Evolutionary conservation across 1,140 invertebrate genomes (phyloP), one percentile per base, ranked within the genome.

Genomic region (Drosophila trapezifrons): DNA sequence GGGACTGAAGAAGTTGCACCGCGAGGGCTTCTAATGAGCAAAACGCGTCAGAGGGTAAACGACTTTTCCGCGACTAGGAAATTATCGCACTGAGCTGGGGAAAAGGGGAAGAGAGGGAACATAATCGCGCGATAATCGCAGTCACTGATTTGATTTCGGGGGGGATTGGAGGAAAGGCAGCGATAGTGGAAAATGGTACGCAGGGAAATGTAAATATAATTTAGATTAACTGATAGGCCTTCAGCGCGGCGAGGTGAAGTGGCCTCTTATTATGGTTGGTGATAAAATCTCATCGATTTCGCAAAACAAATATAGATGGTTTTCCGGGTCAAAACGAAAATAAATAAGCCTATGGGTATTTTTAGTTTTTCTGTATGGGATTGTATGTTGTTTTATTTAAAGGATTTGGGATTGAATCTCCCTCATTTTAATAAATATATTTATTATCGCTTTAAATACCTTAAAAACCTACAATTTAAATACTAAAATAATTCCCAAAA

Each of bases 41-140:
- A 57, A 70, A 40, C 67, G 64, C 67, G 65, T 70, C 25, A 43
- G 29, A 32, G 35, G 67, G 37, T 32, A 71, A 70, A 69, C 56
- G 40, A 69, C 49, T 69, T 70, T 55, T 69, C 37, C 32, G 17
- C 45, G 37, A 64, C 38, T 49, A 15, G 25, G 45, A 40, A 69
- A 70, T 56, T 55, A 70, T 47, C 40, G 32, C 65, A 42, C 55
- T 43, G 20, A 46, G 66, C 67, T 54, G 46, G 17, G n/a, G 5
- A 4, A 2, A 4, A 4, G 20, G 1, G 17, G 7, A 18, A 0
- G n/a, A 12, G 29, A 4, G 17, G 1, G 32, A 1, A 54, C 22
- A 66, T 67, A 69, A 37, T 56, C 42, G 27, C 25, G 20, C 40
- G 67, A 67, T 69, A 70, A 69, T 69, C 35, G 27, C 25, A 43